A percentile compares a stretch with the other conserved stretches of the same genome.
phyloP scores from a whole-genome alignment of 2,888 invertebrate genomes.

The Brachylomia viminalis region DNA sequence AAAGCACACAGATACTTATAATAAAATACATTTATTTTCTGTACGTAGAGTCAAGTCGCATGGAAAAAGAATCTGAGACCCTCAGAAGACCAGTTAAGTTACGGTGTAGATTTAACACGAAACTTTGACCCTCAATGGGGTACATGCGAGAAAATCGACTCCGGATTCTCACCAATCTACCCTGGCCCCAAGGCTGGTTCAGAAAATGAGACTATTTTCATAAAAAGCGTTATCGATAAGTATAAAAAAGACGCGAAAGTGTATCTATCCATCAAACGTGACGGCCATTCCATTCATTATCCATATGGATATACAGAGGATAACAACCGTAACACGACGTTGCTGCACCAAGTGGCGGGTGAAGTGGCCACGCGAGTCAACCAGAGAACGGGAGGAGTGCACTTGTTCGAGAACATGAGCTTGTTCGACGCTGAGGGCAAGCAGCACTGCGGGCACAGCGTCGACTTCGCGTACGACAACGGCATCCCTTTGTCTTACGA shows the following conservation, averaged over 20 bases:
- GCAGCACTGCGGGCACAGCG: constrained; percentile 82
- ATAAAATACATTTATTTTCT: constrained; percentile 3
- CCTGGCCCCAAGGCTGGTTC: constrained; percentile 91
- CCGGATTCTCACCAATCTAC: constrained; percentile 81
- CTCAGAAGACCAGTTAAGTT: constrained; percentile 67
- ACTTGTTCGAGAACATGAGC: constrained; percentile 77
- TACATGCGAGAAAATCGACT: constrained; percentile 70
- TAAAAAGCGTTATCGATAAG: constrained; percentile 89
- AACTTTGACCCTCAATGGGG: constrained; percentile 83
- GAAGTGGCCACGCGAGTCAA: constrained; percentile 80
- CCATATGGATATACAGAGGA: constrained; percentile 90
- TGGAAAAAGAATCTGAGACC: constrained; percentile 82
- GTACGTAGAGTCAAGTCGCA: constrained; percentile 64
- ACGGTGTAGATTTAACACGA: constrained; percentile 82
- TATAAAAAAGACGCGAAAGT: constrained; percentile 88
- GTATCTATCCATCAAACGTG: constrained; percentile 94
- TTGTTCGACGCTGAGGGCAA: constrained; percentile 77
- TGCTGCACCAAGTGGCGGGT: constrained; percentile 71
- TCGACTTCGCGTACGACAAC: constrained; percentile 79
- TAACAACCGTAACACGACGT: constrained; percentile 41
- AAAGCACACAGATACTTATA: not conserved
- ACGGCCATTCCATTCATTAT: constrained; percentile 92
- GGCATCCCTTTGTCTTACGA: constrained; percentile 78
- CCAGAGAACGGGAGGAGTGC: constrained; percentile 76
- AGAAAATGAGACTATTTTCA: constrained; percentile 91